phyloP scores from a whole-genome alignment of 92 coral and sea anemone genomes.

The Porites evermanni region DNA sequence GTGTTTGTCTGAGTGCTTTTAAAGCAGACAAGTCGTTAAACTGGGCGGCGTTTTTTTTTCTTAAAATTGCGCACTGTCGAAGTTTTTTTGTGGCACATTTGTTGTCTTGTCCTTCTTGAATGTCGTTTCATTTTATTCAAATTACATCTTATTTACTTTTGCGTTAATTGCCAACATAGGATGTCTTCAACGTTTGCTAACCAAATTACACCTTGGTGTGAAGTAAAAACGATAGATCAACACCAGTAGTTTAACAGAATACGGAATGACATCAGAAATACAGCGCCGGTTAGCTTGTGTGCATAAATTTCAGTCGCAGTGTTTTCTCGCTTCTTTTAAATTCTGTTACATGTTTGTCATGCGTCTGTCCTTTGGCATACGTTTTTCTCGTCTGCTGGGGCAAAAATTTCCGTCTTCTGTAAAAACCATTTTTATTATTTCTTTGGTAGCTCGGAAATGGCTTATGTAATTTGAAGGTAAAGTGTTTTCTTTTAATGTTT shows the following conservation, averaged over 20 bases:
- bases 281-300: too few species aligned
- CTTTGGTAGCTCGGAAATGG: conserved; percentile 35
- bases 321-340: background rate
- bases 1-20: background rate
- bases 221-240: conserved; percentile 6
- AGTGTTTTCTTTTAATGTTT: conserved; percentile 6
- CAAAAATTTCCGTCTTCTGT: background rate
- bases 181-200: background rate
- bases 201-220: conserved; percentile 10
- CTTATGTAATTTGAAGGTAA: background rate
- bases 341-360: background rate
- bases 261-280: background rate
- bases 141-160: conserved; percentile 20
- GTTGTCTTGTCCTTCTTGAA: background rate
- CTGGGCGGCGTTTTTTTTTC: conserved; percentile 6
- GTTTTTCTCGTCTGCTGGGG: background rate
- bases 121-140: conserved; percentile 3
- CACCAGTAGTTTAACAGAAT: background rate
- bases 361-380: background rate
- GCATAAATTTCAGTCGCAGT: background rate
- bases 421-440: background rate
- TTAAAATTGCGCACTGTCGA: background rate
- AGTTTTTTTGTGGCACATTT: conserved; percentile 10
- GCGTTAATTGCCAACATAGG: conserved; percentile 17
- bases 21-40: background rate